A percentile compares a stretch with the other conserved stretches of the same genome.
Conservation (phyloP, 2,797 vertebrate species). For the Cottoperca gobio region DNA sequence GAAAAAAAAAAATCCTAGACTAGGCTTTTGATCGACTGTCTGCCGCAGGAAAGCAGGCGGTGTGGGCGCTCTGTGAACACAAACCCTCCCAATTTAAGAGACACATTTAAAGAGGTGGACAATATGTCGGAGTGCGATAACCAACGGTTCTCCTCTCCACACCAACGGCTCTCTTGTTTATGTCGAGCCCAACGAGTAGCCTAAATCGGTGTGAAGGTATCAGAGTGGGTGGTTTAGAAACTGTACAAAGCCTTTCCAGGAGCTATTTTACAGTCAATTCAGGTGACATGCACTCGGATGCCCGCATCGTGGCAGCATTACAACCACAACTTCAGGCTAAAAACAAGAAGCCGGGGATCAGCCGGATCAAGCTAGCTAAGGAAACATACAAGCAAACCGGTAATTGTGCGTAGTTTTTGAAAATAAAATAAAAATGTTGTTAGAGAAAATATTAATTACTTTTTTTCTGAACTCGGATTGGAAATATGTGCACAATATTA, state of each 20-base stretch:
- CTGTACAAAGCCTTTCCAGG: slow-evolving; percentile 7
- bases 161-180: too few relatives aligned
- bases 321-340: slow-evolving; percentile 42
- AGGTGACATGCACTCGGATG: slow-evolving; percentile 47
- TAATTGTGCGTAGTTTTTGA: slow-evolving; percentile 1
- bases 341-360: slow-evolving; percentile 69
- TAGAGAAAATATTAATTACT: too few relatives aligned
- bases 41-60: slow-evolving; percentile 11
- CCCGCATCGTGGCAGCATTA: slow-evolving; percentile 69
- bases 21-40: slow-evolving; percentile 24
- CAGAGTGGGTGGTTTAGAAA: slow-evolving; percentile 8
- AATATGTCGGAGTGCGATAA: not conserved
- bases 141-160: not conserved
- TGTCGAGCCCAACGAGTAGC: not conserved
- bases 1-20: slow-evolving; percentile 21
- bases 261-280: slow-evolving; percentile 29
- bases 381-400: slow-evolving; percentile 1
- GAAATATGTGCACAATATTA: too few relatives aligned
- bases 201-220: not conserved
- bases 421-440: slow-evolving; percentile 22
- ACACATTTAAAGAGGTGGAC: not conserved
- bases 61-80: not conserved
- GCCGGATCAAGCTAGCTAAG: slow-evolving; percentile 5
- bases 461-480: too few relatives aligned
- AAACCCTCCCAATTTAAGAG: not conserved